These are phyloP conservation scores for Clarias gariepinus DNA, from an alignment of 2,113 vertebrate species.

Conservation along the genomic window DNA sequence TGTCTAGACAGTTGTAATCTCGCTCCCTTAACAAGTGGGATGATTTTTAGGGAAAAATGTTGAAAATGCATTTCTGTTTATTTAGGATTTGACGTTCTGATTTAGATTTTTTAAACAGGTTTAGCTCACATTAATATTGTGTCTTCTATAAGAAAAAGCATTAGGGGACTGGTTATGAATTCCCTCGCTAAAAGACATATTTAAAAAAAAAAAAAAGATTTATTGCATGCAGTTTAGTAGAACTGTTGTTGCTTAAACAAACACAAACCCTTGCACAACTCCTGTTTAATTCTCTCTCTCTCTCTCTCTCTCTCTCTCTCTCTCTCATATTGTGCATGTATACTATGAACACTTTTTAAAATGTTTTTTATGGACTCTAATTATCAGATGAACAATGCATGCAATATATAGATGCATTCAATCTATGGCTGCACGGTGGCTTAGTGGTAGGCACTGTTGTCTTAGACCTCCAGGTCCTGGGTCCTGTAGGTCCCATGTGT, in stretches of 20 bases:
- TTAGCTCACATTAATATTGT: not conserved
- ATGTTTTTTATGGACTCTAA: not conserved
- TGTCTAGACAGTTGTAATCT: conserved; percentile 51
- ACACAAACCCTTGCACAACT: not conserved
- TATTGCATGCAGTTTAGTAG: not conserved
- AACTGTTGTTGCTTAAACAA: not conserved
- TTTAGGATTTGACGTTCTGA: conserved; percentile 1
- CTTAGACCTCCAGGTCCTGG: too few species aligned
- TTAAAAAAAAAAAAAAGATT: not conserved
- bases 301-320: not conserved
- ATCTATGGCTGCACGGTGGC: not conserved
- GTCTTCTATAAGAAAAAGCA: not conserved
- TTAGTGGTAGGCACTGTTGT: too few species aligned
- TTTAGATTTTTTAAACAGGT: conserved; percentile 6
- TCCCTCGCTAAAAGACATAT: not conserved
- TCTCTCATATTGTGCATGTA: too few species aligned
- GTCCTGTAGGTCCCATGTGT: not conserved
- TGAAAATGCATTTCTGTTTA: conserved; percentile 19
- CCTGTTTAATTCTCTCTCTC: not conserved
- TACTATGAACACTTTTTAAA: not conserved
- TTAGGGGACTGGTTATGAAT: not conserved
- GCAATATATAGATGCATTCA: not conserved
- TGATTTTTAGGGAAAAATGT: conserved; percentile 24
- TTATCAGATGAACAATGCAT: not conserved
- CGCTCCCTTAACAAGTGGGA: conserved; percentile 50